These are phyloP conservation scores for Smutsia temminckii DNA, from an alignment of 2,797 vertebrate genomes.

Conservation along the genomic window DNA sequence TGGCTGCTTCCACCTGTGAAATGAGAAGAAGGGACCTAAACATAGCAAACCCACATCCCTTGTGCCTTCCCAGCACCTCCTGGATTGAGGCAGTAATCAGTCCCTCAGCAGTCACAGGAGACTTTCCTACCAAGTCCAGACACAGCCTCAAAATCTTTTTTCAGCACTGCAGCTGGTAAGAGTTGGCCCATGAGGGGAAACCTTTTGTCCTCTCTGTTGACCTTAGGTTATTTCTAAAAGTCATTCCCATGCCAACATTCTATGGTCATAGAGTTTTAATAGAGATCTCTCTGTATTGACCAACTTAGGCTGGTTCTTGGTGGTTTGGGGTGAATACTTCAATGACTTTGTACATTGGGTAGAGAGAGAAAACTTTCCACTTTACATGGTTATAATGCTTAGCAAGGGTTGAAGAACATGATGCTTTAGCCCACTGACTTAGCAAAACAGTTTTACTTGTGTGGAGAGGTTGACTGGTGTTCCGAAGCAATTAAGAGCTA, in stretches of 20 bases:
- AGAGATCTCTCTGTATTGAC: background rate
- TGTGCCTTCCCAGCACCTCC: background rate
- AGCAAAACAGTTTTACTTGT: background rate
- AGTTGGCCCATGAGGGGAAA: background rate
- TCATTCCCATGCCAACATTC: background rate
- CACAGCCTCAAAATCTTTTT: background rate
- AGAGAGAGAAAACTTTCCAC: background rate
- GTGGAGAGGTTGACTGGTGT: background rate
- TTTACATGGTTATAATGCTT: background rate
- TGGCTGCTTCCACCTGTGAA: background rate
- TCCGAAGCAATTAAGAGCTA: conserved; percentile 13
- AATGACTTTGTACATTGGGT: background rate
- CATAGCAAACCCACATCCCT: rapidly evolving
- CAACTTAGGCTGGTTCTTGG: background rate
- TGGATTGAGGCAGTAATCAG: too few relatives aligned
- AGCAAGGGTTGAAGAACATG: background rate
- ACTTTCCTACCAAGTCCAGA: background rate
- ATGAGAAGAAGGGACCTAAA: background rate
- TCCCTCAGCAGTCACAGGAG: background rate
- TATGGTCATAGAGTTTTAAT: background rate
- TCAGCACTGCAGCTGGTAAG: background rate
- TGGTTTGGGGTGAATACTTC: background rate
- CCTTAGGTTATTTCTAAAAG: background rate
- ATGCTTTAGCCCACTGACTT: background rate
- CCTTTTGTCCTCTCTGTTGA: background rate